Base-by-base conservation (phyloP, 2,888 invertebrate genomes). In the Cheilosia urbana region DNA sequence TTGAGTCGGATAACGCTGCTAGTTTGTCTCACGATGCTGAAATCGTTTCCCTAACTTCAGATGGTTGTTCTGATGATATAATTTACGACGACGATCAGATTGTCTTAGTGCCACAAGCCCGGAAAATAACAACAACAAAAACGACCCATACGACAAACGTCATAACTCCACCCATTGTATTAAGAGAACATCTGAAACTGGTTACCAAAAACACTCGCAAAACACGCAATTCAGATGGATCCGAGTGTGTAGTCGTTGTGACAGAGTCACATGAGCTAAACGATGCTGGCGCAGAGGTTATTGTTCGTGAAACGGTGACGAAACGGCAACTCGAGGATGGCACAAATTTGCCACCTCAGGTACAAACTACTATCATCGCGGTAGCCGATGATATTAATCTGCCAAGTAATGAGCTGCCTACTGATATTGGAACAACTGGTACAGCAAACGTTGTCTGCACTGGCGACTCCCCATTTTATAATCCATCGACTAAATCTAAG, bases 381-480 rank as follows among this genome's bases (percentile, higher is more conserved):
- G 13, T 45, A 2, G 75, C 75, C 24, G 57, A 49, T 34, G 63
- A 68, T 3, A n/a, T 37, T 19, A 65, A 47, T 34, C 2, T 37
- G 2, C 15, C 45, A 37, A 63, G 19, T 34, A 51, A 40, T 7
- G 71, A 62, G 13, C 21, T 45, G 4, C 37, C 45, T 1, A 27
- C 24, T n/a, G 63, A 55, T 13, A 62, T n/a, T 0, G 53, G 42
- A 2, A 27, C 71, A 9, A 6, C 42, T 24, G 65, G 37, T 2
- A 27, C 19, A 9, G 21, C 40, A 6, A 49, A 47, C 9, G 53
- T 6, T 58, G 37, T 27, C 53, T 42, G 47, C 11, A 60, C 6
- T 34, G n/a, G 47, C 13, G 42, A 87, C 47, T 85, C 88, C 24
- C 85, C 88, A 42, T 66, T 81, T 19, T 78, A 83, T 40, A 80